Evolutionary conservation across 1,140 invertebrate species (phyloP).

Genomic region (Linepithema humile): DNA sequence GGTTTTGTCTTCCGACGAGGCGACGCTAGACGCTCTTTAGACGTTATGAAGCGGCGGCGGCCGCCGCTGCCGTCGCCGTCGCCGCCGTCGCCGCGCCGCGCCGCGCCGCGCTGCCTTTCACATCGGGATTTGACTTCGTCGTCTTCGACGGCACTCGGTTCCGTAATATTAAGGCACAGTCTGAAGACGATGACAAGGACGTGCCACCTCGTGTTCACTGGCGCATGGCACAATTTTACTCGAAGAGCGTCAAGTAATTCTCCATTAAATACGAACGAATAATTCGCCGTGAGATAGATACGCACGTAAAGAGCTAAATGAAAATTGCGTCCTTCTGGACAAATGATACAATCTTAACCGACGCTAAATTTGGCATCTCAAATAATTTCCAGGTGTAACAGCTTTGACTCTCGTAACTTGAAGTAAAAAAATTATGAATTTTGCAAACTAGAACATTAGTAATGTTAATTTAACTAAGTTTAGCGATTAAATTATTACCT

Average conservation of each 20-base stretch:
- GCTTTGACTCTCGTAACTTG: too few relatives aligned
- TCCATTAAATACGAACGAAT: constrained; percentile 52
- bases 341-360: constrained; percentile 6
- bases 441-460: too few relatives aligned
- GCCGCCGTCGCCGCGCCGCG: too few relatives aligned
- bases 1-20: constrained; percentile 58
- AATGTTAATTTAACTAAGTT: too few relatives aligned
- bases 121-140: constrained; percentile 53
- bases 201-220: constrained; percentile 51
- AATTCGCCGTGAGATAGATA: constrained; percentile 38
- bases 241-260: constrained; percentile 49
- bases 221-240: constrained; percentile 51
- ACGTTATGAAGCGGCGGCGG: constrained; percentile 54
- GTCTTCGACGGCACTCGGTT: constrained; percentile 44
- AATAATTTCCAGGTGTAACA: not conserved
- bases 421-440: too few relatives aligned
- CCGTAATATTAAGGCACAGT: constrained; percentile 54
- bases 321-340: constrained; percentile 25
- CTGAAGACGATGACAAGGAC: constrained; percentile 43
- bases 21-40: constrained; percentile 47
- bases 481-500: too few relatives aligned
- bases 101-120: constrained; percentile 47
- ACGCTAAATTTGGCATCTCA: not conserved
- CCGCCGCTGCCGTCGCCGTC: not conserved
- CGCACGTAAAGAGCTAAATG: constrained; percentile 31